phyloP scores from a whole-genome alignment of 92 coral and sea anemone genomes.

The Palythoa caribaeorum region DNA sequence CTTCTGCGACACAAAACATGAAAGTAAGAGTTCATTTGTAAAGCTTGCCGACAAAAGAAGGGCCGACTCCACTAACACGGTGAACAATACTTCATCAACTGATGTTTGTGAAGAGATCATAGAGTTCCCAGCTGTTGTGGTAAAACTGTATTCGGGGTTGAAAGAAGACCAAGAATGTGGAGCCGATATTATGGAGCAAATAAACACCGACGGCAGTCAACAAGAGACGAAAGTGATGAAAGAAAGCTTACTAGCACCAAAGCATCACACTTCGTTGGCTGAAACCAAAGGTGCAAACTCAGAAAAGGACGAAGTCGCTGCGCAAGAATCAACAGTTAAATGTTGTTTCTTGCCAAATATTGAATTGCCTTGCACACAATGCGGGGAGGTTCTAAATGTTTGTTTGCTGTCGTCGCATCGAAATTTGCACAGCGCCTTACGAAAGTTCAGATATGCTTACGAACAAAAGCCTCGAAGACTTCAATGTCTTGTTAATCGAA shows the following conservation, averaged over 20 bases:
- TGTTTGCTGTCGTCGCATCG: conserved; percentile 82
- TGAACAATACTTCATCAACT: conserved; percentile 54
- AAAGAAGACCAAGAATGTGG: conserved; percentile 2
- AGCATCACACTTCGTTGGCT: not conserved
- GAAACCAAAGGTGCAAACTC: not conserved
- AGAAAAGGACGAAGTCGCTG: conserved; percentile 35
- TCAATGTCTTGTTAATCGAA: conserved; percentile 70
- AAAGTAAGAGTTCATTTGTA: conserved; percentile 26
- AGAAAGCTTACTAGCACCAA: conserved; percentile 18
- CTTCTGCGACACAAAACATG: conserved; percentile 36
- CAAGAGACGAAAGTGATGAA: not conserved
- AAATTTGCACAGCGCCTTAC: conserved; percentile 85
- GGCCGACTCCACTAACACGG: conserved; percentile 33
- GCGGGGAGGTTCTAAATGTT: conserved; percentile 79
- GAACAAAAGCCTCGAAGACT: conserved; percentile 66
- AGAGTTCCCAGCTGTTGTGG: conserved; percentile 81
- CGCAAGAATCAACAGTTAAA: conserved; percentile 34
- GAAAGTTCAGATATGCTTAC: conserved; percentile 75
- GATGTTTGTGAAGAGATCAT: conserved; percentile 26
- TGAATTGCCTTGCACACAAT: conserved; percentile 82
- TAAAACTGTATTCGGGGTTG: conserved; percentile 70
- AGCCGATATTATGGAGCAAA: conserved; percentile 54
- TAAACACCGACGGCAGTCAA: conserved; percentile 49
- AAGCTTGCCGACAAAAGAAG: conserved; percentile 54
- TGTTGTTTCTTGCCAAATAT: conserved; percentile 71